Base-by-base conservation (phyloP, 1,140 invertebrate species). In the Brachionus sp. region DNA sequence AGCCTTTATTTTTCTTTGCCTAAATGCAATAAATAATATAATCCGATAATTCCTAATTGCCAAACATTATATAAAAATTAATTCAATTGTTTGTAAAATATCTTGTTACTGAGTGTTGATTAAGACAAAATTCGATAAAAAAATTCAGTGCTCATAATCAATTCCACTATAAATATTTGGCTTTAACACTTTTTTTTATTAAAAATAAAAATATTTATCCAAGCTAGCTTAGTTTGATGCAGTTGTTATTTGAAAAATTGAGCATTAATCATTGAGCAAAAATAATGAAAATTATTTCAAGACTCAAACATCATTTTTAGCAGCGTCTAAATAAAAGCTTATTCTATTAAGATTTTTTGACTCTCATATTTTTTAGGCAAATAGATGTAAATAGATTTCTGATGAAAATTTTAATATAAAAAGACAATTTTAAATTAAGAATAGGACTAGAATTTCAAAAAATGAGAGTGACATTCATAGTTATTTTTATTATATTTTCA, bases 221-320 rank as follows among this genome's bases (percentile, higher is more conserved):
- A 57, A 57, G 50, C 50, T 19, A 19, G 9, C 50, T 57, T 57
- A 23, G 2, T 57, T 57, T 57, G 50, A 57, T 57, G 19, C 50
- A 57, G 19, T 57, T 57, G 50, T 57, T 57, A 57, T 57, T 57
- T 57, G n/a, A 57, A 25, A 57, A 57, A 57, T 19, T 9, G 50
- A 57, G 50, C 50, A 57, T 57, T 57, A 57, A 57, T 57, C 50
- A 57, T 57, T 19, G 16, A 57, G 50, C n/a, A 23, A 57, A 23
- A 57, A 57, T 57, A 57, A 57, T 23, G 50, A 57, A 57, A 57
- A 57, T 57, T n/a, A 57, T 57, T 57, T 57, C 50, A 57, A 57
- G 50, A 57, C 50, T 57, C 16, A 57, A 57, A 57, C n/a, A 19
- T 57, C 19, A 57, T n/a, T 57, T 57, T 57, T 57, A 57, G 19